These are phyloP conservation scores for Xyrichtys novacula DNA, from an alignment of 2,797 vertebrate species.

Conservation along the genomic window DNA sequence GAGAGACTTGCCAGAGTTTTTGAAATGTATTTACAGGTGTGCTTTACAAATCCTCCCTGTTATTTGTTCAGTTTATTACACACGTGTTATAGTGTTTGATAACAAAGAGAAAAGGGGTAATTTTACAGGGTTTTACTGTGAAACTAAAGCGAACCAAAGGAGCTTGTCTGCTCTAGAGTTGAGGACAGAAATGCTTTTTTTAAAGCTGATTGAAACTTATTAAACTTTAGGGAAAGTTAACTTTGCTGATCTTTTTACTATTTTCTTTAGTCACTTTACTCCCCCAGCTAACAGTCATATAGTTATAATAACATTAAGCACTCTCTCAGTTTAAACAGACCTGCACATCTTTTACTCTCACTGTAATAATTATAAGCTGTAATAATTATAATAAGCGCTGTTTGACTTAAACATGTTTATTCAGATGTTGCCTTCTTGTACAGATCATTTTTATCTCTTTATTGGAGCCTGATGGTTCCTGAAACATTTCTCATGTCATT, in stretches of 20 bases:
- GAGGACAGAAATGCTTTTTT: constrained; percentile 14
- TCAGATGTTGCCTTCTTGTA: constrained; percentile 45
- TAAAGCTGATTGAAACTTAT: constrained; percentile 31
- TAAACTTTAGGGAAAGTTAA: not conserved
- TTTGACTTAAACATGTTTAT: constrained; percentile 6
- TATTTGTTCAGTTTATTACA: constrained; percentile 6
- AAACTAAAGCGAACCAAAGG: constrained; percentile 38
- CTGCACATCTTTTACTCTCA: constrained; percentile 6
- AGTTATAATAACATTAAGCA: constrained; percentile 22
- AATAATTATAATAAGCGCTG: too few species aligned
- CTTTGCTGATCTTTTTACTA: constrained; percentile 7
- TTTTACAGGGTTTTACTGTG: constrained; percentile 46
- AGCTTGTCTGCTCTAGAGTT: not conserved
- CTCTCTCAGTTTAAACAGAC: constrained; percentile 19
- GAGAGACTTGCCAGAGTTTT: not conserved
- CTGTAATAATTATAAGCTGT: too few species aligned
- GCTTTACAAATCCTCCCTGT: constrained; percentile 23
- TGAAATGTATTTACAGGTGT: constrained; percentile 14
- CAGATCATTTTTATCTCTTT: constrained; percentile 30
- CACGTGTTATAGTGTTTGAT: constrained; percentile 7
- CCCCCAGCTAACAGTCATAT: constrained; percentile 19
- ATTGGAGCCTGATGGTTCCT: not conserved
- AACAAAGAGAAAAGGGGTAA: not conserved
- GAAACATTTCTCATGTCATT: constrained; percentile 22
- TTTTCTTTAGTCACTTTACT: not conserved